These are phyloP conservation scores for Globodera rostochiensis DNA, from an alignment of 1,140 invertebrate species.

Conservation along the genomic window DNA sequence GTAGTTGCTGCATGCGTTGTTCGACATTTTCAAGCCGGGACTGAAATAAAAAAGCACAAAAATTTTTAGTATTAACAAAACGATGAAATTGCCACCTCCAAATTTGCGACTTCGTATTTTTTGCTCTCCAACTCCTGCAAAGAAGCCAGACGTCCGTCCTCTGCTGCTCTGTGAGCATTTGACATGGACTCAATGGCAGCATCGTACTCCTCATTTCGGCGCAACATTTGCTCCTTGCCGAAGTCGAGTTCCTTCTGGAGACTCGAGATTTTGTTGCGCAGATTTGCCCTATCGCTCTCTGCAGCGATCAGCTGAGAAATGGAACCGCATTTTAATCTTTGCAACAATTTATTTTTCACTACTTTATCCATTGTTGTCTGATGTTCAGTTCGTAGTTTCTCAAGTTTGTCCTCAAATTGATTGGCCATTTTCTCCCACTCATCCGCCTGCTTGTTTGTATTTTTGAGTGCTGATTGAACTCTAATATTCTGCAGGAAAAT, in stretches of 20 bases:
- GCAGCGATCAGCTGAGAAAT: conserved; percentile 56
- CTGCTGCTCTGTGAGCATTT: conserved; percentile 57
- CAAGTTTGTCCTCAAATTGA: conserved; percentile 61
- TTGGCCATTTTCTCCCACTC: conserved; percentile 57
- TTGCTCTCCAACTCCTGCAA: conserved; percentile 61
- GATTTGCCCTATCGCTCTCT: conserved; percentile 58
- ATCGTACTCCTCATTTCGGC: conserved; percentile 65
- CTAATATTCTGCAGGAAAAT: conserved; percentile 48
- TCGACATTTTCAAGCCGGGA: conserved; percentile 63
- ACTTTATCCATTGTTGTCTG: conserved; percentile 63
- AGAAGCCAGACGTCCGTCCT: conserved; percentile 61
- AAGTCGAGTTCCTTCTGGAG: conserved; percentile 63
- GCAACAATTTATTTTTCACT: conserved; percentile 7
- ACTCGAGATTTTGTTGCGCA: conserved; percentile 49
- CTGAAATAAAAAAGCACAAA: conserved; percentile 29
- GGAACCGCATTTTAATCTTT: background rate
- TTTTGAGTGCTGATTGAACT: conserved; percentile 59
- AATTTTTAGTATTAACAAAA: background rate
- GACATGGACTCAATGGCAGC: conserved; percentile 59
- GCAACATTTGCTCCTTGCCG: conserved; percentile 62
- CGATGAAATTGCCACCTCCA: conserved; percentile 28
- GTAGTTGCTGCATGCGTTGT: conserved; percentile 57
- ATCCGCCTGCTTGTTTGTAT: conserved; percentile 61
- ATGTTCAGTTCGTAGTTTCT: conserved; percentile 57
- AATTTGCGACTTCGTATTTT: conserved; percentile 62